Evolutionary conservation across 2,888 invertebrate genomes (phyloP).

Genomic region (Steinernema carpocapsae): DNA sequence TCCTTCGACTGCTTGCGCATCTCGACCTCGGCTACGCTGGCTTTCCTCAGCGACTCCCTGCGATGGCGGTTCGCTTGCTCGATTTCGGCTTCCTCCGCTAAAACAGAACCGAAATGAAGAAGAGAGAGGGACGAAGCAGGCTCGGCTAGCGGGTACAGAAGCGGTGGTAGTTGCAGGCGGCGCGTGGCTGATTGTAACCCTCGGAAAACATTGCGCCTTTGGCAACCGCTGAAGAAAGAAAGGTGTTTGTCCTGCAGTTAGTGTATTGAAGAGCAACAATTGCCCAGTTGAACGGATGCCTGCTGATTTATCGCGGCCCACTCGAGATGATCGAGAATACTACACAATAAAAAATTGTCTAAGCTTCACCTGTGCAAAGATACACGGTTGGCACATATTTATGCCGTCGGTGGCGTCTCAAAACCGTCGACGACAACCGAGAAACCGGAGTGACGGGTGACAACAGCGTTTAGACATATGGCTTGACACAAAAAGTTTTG

Average conservation of each 20-base stretch:
- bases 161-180: too few species aligned
- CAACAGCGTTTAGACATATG: too few species aligned
- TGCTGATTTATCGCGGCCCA: constrained; percentile 1
- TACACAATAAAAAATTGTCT: not conserved
- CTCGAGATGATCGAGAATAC: constrained; percentile 13
- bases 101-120: not conserved
- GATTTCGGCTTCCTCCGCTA: not conserved
- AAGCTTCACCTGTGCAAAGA: too few species aligned
- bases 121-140: not conserved
- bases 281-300: constrained; percentile 4
- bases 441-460: too few species aligned
- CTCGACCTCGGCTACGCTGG: not conserved
- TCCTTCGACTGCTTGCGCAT: not conserved
- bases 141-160: too few species aligned
- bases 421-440: too few species aligned
- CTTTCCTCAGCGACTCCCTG: not conserved
- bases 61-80: not conserved
- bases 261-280: constrained; percentile 24
- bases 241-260: not conserved
- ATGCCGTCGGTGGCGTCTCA: too few species aligned
- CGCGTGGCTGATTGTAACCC: too few species aligned
- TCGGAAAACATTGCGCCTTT: not conserved
- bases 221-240: not conserved
- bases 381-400: too few species aligned
- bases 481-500: too few species aligned